Conservation (phyloP, 2,888 invertebrate genomes). For the Sycophila texana region DNA sequence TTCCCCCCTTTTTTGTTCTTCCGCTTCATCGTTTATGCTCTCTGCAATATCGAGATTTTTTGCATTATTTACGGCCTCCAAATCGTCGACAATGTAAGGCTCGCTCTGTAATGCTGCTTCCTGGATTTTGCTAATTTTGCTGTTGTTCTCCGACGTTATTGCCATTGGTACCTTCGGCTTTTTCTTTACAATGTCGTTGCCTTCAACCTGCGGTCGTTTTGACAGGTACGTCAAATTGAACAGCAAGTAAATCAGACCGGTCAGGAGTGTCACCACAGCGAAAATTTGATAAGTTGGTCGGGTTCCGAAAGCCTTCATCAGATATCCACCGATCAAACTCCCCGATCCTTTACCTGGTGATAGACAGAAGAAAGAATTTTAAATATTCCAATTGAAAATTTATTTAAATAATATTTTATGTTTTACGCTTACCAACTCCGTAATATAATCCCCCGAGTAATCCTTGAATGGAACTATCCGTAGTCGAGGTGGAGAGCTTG, state of each 20-base stretch:
- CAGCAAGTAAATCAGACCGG: constrained; percentile 82
- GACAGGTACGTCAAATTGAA: constrained; percentile 83
- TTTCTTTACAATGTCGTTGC: constrained; percentile 80
- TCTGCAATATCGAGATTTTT: constrained; percentile 67
- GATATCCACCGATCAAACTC: constrained; percentile 85
- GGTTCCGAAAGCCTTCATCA: constrained; percentile 85
- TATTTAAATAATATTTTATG: too few species aligned
- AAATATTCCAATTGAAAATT: too few species aligned
- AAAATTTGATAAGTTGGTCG: constrained; percentile 85
- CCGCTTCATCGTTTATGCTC: constrained; percentile 25
- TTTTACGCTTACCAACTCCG: constrained; percentile 81
- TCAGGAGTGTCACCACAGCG: constrained; percentile 80
- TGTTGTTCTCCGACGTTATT: constrained; percentile 54
- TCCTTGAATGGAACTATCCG: constrained; percentile 86
- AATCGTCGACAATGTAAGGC: constrained; percentile 54
- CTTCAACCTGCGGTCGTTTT: constrained; percentile 77
- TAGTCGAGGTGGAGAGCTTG: constrained; percentile 83
- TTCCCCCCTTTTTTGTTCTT: constrained; percentile 21
- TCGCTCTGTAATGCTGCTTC: constrained; percentile 15
- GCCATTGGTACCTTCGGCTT: constrained; percentile 71
- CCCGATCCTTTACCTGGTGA: constrained; percentile 84
- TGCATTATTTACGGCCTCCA: constrained; percentile 66
- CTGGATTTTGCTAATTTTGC: constrained; percentile 54
- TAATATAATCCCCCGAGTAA: constrained; percentile 88
- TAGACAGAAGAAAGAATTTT: background rate